Base-by-base conservation (phyloP, 2,888 invertebrate species). In the Pasiphila rectangulata region DNA sequence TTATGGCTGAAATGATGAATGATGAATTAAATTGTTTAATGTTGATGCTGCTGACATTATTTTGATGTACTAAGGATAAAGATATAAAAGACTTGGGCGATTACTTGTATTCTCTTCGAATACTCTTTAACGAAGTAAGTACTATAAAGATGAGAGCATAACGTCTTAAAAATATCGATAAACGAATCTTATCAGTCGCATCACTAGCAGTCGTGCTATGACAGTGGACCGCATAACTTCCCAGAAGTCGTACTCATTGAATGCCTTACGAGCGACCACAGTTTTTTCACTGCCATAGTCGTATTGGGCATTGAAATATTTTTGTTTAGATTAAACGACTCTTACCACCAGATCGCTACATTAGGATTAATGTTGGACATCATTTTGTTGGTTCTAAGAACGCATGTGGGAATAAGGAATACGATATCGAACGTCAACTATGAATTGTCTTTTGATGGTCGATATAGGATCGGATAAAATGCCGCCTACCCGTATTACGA, bases 261-360 rank as follows among this genome's bases (percentile, higher is more conserved):
- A 85, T 87, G 77, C 79, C 86, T 83, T 83, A 79, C 83, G 79
- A 76, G 79, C 76, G 71, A 69, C 66, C 64, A 62, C 50, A 57
- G 64, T 81, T 84, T 84, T 85, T 86, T 80, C 74, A 72, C 68
- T 64, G 65, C 70, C 72, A 79, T 79, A 79, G 75, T 86, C 83
- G 84, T 85, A 83, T 84, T 86, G 80, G 79, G 67, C 83, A 83
- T 84, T 84, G 79, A 85, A 86, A 85, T 87, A 86, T 87, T 86
- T 84, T 80, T 79, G 84, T 84, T 82, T 79, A 85, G 83, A 86
- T 85, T 81, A 86, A 85, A 85, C 79, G 84, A 74, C 83, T 78
- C 83, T 84, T 79, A 72, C 67, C 71, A 72, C 49, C 69, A 79
- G 81, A 77, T 78, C 71, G 74, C 76, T 82, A 78, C 85, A 86